Conservation (phyloP, 2,888 invertebrate species). For the Lathronympha strigana region DNA sequence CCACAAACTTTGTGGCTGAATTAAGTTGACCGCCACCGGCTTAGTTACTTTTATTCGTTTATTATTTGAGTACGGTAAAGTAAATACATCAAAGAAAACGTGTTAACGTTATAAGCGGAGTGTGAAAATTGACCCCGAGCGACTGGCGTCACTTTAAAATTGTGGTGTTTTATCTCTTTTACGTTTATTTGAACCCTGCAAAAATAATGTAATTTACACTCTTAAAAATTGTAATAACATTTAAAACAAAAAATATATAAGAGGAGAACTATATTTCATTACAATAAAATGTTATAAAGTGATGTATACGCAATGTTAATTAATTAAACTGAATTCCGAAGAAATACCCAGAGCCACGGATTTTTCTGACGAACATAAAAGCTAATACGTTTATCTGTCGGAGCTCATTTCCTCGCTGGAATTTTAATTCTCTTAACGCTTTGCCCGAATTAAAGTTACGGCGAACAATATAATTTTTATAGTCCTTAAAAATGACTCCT, state of each 20-base stretch:
- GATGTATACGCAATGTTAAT: slow-evolving; percentile 38
- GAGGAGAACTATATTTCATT: slow-evolving; percentile 5
- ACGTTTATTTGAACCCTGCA: slow-evolving; percentile 8
- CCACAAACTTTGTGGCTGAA: slow-evolving; percentile 28
- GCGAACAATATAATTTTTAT: slow-evolving; percentile 71
- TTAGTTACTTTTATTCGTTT: slow-evolving; percentile 25
- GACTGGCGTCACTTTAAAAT: slow-evolving; percentile 20
- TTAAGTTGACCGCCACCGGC: slow-evolving; percentile 22
- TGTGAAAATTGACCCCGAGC: slow-evolving; percentile 26
- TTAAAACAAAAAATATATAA: not conserved
- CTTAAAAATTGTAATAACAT: not conserved
- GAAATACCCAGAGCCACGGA: slow-evolving; percentile 46
- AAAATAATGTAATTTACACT: slow-evolving; percentile 9
- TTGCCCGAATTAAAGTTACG: slow-evolving; percentile 71
- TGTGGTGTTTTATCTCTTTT: slow-evolving; percentile 15
- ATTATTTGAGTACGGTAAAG: slow-evolving; percentile 19
- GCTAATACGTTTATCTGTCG: slow-evolving; percentile 73
- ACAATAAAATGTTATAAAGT: slow-evolving; percentile 26
- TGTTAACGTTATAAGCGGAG: slow-evolving; percentile 16
- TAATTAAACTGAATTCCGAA: slow-evolving; percentile 42
- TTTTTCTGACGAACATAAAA: slow-evolving; percentile 63
- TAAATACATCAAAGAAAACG: slow-evolving; percentile 23
- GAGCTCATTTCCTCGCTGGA: slow-evolving; percentile 71
- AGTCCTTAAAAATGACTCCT: slow-evolving; percentile 63
- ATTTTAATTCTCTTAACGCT: slow-evolving; percentile 75